Conservation (phyloP, 2,888 invertebrate genomes). For the Eueremaeus valkanovi region DNA sequence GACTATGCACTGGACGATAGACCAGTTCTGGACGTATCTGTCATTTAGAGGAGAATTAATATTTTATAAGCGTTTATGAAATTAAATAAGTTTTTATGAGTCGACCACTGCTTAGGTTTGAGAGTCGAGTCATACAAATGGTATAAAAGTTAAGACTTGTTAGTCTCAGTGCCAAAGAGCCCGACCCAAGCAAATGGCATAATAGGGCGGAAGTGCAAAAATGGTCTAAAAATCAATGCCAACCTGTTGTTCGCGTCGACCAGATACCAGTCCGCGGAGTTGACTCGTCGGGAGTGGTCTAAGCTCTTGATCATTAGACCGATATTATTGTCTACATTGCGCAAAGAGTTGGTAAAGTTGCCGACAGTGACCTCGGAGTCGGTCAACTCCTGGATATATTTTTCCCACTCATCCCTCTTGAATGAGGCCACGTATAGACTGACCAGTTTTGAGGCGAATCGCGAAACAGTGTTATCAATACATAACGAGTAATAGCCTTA, state of each 20-base stretch:
- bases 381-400: conserved; percentile 82
- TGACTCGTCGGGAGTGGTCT: conserved; percentile 71
- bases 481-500: conserved; percentile 78
- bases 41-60: background rate
- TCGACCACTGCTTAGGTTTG: background rate
- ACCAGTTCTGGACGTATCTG: conserved; percentile 72
- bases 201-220: conserved; percentile 53
- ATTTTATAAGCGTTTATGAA: background rate
- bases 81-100: background rate
- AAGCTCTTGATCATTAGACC: conserved; percentile 69
- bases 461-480: conserved; percentile 86
- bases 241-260: conserved; percentile 68
- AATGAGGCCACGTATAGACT: conserved; percentile 87
- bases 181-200: too few relatives aligned
- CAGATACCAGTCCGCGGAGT: conserved; percentile 75
- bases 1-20: conserved; percentile 75
- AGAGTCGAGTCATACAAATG: background rate
- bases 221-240: conserved; percentile 66
- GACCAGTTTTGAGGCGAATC: conserved; percentile 82
- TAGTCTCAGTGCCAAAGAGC: background rate
- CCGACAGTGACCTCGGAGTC: conserved; percentile 79
- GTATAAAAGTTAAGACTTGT: background rate
- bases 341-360: conserved; percentile 66
- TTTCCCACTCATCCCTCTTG: conserved; percentile 87
- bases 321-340: conserved; percentile 48